These are phyloP conservation scores for Thalassarche chlororhynchos DNA, from an alignment of 2,113 vertebrate species.

Conservation along the genomic window DNA sequence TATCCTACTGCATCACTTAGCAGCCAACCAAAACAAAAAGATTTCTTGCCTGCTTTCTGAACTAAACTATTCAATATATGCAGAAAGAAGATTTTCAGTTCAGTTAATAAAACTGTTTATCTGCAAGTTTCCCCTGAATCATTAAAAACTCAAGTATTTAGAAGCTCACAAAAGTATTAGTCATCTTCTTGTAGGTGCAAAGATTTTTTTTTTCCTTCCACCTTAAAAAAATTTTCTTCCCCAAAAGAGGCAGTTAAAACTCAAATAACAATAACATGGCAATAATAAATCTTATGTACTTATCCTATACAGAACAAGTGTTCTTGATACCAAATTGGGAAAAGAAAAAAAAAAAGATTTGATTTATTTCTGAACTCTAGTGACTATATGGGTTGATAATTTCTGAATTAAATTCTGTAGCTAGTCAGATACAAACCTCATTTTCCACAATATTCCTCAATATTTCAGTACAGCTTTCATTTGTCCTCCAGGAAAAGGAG, in stretches of 20 bases:
- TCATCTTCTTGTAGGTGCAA: background rate
- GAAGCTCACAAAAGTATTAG: background rate
- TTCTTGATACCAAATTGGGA: background rate
- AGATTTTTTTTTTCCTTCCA: background rate
- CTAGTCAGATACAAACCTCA: background rate
- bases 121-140: background rate
- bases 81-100: background rate
- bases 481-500: background rate
- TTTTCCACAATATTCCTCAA: background rate
- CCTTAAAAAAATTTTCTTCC: background rate
- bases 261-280: background rate
- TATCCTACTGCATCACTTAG: background rate
- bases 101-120: background rate
- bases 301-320: background rate
- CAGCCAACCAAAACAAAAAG: background rate
- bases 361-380: background rate
- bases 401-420: background rate
- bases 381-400: background rate
- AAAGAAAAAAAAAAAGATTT: background rate
- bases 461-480: background rate
- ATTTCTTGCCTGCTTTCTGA: background rate
- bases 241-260: background rate
- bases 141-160: background rate
- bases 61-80: background rate
- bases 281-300: background rate